phyloP scores from a whole-genome alignment of 1,140 invertebrate genomes.

The Drosophila bocki region DNA sequence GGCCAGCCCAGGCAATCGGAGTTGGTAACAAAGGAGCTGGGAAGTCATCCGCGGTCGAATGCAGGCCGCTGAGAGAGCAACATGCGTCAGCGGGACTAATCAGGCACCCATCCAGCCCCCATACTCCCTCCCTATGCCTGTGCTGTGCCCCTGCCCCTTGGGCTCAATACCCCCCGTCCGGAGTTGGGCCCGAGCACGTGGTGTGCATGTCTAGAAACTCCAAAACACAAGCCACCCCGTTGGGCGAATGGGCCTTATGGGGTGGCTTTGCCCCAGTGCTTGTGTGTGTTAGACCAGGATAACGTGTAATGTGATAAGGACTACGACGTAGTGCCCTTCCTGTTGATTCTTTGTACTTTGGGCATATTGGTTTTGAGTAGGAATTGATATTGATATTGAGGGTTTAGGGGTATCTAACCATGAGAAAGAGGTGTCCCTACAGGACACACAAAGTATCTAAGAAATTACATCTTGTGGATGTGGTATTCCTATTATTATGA shows the following conservation, averaged over 20 bases:
- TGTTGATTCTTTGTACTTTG: background rate
- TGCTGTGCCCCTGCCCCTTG: conserved; percentile 1
- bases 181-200: conserved; percentile 68
- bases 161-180: conserved; percentile 1
- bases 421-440: too few relatives aligned
- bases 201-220: conserved; percentile 67
- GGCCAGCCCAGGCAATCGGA: conserved; percentile 48
- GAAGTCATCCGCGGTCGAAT: conserved; percentile 54
- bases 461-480: too few relatives aligned
- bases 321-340: background rate
- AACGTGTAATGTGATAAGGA: conserved; percentile 44
- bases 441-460: too few relatives aligned
- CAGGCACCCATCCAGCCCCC: conserved; percentile 52
- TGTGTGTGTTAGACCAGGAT: conserved; percentile 23
- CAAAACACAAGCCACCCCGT: conserved; percentile 72
- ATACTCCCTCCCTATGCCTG: conserved; percentile 1
- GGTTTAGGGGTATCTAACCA: too few relatives aligned
- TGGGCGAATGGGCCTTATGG: conserved; percentile 35
- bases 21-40: conserved; percentile 58
- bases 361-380: background rate
- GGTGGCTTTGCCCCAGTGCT: background rate
- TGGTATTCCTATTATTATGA: too few relatives aligned
- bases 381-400: background rate
- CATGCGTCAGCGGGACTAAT: conserved; percentile 74
- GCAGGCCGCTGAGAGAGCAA: conserved; percentile 57